Evolutionary conservation across 2,888 invertebrate genomes (phyloP), one percentile per base, ranked within the genome.

Genomic region (Euzetes globulus): DNA sequence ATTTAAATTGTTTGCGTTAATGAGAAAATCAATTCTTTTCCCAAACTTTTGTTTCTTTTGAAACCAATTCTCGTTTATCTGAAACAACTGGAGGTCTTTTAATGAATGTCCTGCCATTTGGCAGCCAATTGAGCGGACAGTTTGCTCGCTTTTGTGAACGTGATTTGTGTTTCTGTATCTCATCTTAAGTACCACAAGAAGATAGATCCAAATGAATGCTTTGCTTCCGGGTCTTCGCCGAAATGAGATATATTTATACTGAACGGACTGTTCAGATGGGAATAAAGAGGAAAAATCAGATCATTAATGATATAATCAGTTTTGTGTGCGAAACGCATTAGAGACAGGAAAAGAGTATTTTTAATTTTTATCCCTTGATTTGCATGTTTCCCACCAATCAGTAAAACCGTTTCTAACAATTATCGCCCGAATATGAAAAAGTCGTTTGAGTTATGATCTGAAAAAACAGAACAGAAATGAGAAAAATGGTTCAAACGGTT

Each of bases 101-200:
- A 50, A 19, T 19, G 5, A 19, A 50, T 19, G 50, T n/a, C 19
- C n/a, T n/a, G 50, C 11, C 50, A 50, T 50, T 50, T 58, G 19
- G 58, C 27, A 58, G 13, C 58, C 27, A 58, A 58, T 58, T 58
- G 22, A 58, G 58, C 15, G 58, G 58, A 58, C 58, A 58, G 58
- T 58, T 58, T 2, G 58, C 15, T 27, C 58, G 22, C 58, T 11
- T 27, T 27, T 27, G 4, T 5, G 19, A 27, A 58, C 58, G 58
- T 58, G 58, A 58, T 58, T 13, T 58, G 58, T 27, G 13, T 25
- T 27, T 27, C 22, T 4, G 15, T 58, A 58, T 58, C 58, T 58
- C 58, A 58, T 58, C 58, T 58, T 22, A 58, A 58, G 58, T 58
- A 27, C 27, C 27, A 27, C 22, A 55, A 58, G 58, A 58, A 58